These are phyloP conservation scores for Pseudococcus longispinus DNA, from an alignment of 2,888 invertebrate species.

Conservation along the genomic window DNA sequence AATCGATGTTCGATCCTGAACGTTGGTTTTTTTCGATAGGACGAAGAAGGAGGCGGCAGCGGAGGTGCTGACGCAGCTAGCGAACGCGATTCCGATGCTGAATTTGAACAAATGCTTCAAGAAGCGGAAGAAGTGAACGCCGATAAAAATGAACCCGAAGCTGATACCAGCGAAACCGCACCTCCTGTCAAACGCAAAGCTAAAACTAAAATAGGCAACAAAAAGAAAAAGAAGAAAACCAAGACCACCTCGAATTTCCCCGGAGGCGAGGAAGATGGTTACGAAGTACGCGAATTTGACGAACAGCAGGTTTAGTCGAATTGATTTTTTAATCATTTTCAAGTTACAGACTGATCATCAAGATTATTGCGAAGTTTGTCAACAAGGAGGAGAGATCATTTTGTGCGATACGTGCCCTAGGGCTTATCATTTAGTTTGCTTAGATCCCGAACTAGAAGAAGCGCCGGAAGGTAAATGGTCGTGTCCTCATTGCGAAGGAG, in stretches of 20 bases:
- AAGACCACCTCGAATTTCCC: conserved; percentile 85
- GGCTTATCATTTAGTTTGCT: conserved; percentile 97
- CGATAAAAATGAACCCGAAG: conserved; percentile 62
- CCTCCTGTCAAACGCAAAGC: conserved; percentile 62
- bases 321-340: background rate
- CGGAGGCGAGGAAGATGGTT: conserved; percentile 78
- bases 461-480: conserved; percentile 98
- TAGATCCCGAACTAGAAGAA: conserved; percentile 97
- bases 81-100: conserved; percentile 94
- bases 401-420: conserved; percentile 98
- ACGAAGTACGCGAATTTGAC: conserved; percentile 66
- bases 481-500: conserved; percentile 82
- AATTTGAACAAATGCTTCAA: conserved; percentile 96
- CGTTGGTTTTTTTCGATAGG: background rate
- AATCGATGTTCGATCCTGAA: background rate
- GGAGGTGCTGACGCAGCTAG: conserved; percentile 71
- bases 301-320: background rate
- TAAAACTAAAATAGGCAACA: conserved; percentile 84
- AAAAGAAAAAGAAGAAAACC: conserved; percentile 85
- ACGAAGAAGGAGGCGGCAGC: conserved; percentile 59
- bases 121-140: conserved; percentile 79
- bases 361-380: conserved; percentile 98
- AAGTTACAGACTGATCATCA: conserved; percentile 76
- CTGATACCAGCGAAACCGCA: conserved; percentile 62
- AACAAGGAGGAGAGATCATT: conserved; percentile 99